Base-by-base conservation (phyloP, 1,140 invertebrate species). In the Drosophila sproati region DNA sequence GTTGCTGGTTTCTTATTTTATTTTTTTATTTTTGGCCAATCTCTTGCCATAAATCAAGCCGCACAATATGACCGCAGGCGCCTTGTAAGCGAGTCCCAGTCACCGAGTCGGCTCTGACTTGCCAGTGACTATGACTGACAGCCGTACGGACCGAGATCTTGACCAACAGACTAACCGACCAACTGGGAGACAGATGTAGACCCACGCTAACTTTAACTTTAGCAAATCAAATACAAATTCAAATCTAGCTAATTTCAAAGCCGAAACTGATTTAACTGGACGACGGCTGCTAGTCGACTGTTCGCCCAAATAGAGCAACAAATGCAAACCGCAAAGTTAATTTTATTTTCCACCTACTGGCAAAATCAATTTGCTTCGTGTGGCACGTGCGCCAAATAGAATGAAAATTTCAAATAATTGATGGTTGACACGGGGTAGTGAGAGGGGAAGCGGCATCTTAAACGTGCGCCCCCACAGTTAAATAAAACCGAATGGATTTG, bases 321-420 rank as follows among this genome's bases (percentile, higher is more conserved):
- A 70, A 68, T 70, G 57, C 47, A 61, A 73, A 68, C 85, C 85
- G 54, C 78, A 89, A 85, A 89, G 85, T 89, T 89, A 89, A 89
- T 89, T 89, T 89, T 89, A 89, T 89, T 89, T 91, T 91, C 87
- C 87, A 91, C 87, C 87, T 91, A 91, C 87, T 91, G 87, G 87
- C 87, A 80, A 91, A 91, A 91, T 91, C 87, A 87, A 91, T 91
- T 91, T 91, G 80, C 78, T 91, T 91, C 87, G 87, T 91, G 87
- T 91, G 87, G 87, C 87, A 91, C 87, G 87, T 91, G 87, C 87
- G 82, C 80, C 87, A 86, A 87, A 91, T 91, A 91, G 82, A 87
- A 91, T 83, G 78, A 89, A 89, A 78, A 78, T 76, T 86, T 63
- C 41, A 41, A 28, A 54, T 41, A 73, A 67, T 12, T 37, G 47